A percentile compares a stretch with the other conserved stretches of the same genome.
Conservation (phyloP, 30 jellyfish, hydroid and myxozoan species). For the Clytia hemisphaerica region DNA sequence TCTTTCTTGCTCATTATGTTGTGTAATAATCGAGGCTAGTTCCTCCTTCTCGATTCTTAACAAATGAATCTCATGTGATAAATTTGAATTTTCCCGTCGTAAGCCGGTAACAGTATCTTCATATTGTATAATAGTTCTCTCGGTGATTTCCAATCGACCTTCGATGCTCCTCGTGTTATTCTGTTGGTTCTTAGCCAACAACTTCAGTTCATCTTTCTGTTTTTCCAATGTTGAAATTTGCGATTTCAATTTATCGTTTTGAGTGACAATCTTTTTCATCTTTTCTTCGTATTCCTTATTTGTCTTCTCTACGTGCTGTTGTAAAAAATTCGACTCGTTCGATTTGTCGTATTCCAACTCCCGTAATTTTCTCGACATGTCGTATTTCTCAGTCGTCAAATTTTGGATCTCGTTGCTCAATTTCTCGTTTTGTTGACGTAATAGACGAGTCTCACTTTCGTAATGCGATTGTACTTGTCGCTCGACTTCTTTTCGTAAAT, state of each 20-base stretch:
- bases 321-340: conserved; percentile 24
- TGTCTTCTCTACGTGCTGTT: conserved; percentile 32
- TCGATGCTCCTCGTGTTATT: conserved; percentile 34
- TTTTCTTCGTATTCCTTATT: conserved; percentile 74
- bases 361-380: conserved; percentile 41
- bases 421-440: conserved; percentile 46
- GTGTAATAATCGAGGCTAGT: conserved; percentile 24
- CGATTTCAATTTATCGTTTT: conserved; percentile 43
- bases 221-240: conserved; percentile 21
- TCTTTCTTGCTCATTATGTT: conserved; percentile 21
- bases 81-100: conserved; percentile 47
- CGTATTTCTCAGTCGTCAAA: conserved; percentile 43
- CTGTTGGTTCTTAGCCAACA: conserved; percentile 26
- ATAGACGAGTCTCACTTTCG: conserved; percentile 35
- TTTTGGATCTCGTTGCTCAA: conserved; percentile 43
- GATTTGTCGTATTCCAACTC: conserved; percentile 25
- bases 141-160: conserved; percentile 34
- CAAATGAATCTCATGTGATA: conserved; percentile 54
- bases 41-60: conserved; percentile 68
- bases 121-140: conserved; percentile 18
- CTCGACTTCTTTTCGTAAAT: conserved; percentile 23
- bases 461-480: conserved; percentile 34
- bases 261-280: conserved; percentile 38
- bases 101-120: conserved; percentile 38
- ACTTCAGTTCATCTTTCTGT: conserved; percentile 27